Evolutionary conservation across 2,888 invertebrate genomes (phyloP).

Genomic region (Eilema caniola): DNA sequence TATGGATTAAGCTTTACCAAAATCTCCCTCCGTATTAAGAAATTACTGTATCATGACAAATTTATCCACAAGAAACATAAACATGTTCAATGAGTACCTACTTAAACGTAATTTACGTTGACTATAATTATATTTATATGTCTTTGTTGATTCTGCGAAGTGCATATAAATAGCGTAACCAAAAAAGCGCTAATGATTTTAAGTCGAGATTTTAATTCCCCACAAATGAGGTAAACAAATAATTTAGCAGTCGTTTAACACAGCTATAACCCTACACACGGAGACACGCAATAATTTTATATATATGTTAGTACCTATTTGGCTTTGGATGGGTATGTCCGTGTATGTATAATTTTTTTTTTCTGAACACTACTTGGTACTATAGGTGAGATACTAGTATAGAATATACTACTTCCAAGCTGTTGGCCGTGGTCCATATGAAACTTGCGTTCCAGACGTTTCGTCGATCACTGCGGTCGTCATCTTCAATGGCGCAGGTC

Average conservation of each 20-base stretch:
- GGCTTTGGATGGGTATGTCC: no score
- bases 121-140: conserved; percentile 5
- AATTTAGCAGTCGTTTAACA: conserved; percentile 33
- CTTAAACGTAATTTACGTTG: conserved; percentile 13
- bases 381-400: no score
- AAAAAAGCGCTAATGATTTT: conserved; percentile 31
- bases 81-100: conserved; percentile 16
- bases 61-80: conserved; percentile 9
- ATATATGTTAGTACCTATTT: not conserved
- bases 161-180: conserved; percentile 36
- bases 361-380: no score
- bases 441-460: no score
- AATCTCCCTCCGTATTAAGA: not conserved
- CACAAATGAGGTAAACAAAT: conserved; percentile 45
- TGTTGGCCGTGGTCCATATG: no score
- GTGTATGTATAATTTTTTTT: no score
- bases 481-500: no score
- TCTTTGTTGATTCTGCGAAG: conserved; percentile 28
- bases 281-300: not conserved
- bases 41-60: not conserved
- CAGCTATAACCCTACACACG: conserved; percentile 16
- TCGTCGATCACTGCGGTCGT: no score
- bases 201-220: conserved; percentile 33
- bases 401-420: no score
- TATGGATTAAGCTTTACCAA: not conserved